Percentiles rank a stretch among this genome's conserved stretches.
Conservation (phyloP, 2,113 vertebrate species). For the Petrocephalus microphthalmus region DNA sequence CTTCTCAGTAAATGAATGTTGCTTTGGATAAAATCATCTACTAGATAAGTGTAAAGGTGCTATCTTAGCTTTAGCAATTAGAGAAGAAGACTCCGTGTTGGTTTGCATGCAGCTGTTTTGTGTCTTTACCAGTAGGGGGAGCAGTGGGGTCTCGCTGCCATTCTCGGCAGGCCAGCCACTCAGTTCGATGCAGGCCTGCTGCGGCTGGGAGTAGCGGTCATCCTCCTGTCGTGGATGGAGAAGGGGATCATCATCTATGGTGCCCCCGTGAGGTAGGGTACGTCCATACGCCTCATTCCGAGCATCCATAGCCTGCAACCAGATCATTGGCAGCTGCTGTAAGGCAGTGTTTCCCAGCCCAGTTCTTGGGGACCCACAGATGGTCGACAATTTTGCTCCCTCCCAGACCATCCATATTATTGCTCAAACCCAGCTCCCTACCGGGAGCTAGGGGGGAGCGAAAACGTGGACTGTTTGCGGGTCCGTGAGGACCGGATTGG, state of each 20-base stretch:
- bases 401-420: background rate
- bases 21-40: background rate
- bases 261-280: background rate
- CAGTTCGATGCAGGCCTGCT: constrained; percentile 28
- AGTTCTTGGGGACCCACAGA: background rate
- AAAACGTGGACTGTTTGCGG: background rate
- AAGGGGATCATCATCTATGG: background rate
- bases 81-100: background rate
- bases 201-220: background rate
- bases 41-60: background rate
- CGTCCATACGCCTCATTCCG: background rate
- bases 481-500: background rate
- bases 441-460: background rate
- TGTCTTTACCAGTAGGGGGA: constrained; percentile 28
- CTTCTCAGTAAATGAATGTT: background rate
- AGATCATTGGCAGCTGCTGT: background rate
- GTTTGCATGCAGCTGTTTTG: background rate
- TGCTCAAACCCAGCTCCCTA: no score
- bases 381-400: background rate
- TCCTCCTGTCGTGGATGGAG: background rate
- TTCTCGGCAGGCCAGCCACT: constrained; percentile 15
- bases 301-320: background rate
- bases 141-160: constrained; percentile 29
- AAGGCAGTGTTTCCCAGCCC: background rate
- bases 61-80: background rate